A percentile compares a stretch with the other conserved stretches of the same genome.
These are phyloP conservation scores for Oceanodroma leucorhoa DNA, from an alignment of 2,797 vertebrate species.

Conservation along the genomic window DNA sequence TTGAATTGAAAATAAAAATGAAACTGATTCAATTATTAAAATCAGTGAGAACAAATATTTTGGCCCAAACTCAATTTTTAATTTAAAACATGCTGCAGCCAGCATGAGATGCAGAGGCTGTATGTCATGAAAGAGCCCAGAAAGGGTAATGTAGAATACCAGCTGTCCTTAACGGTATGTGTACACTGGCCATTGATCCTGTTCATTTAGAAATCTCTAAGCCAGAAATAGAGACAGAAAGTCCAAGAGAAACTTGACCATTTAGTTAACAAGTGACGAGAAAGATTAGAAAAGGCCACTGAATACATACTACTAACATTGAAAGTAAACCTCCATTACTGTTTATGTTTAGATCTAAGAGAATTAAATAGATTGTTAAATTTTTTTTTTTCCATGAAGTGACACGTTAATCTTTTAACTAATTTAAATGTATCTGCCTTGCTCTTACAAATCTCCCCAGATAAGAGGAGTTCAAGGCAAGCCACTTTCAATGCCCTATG, in stretches of 20 bases:
- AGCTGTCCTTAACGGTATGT: background rate
- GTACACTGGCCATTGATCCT: background rate
- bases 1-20: background rate
- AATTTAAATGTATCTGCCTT: background rate
- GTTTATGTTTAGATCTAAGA: background rate
- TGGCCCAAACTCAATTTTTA: background rate
- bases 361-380: background rate
- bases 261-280: background rate
- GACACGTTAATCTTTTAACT: background rate
- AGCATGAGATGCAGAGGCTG: background rate
- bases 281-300: background rate
- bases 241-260: background rate
- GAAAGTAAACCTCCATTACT: background rate
- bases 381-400: background rate
- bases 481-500: background rate
- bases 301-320: background rate
- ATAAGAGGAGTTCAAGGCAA: background rate
- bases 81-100: background rate
- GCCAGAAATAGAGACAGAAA: background rate
- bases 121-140: background rate
- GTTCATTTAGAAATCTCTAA: background rate
- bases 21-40: background rate
- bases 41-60: background rate
- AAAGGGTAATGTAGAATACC: background rate
- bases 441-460: background rate